A percentile compares a stretch with the other conserved stretches of the same genome.
Conservation (phyloP, 2,113 vertebrate genomes). For the Tupaia chinensis region DNA sequence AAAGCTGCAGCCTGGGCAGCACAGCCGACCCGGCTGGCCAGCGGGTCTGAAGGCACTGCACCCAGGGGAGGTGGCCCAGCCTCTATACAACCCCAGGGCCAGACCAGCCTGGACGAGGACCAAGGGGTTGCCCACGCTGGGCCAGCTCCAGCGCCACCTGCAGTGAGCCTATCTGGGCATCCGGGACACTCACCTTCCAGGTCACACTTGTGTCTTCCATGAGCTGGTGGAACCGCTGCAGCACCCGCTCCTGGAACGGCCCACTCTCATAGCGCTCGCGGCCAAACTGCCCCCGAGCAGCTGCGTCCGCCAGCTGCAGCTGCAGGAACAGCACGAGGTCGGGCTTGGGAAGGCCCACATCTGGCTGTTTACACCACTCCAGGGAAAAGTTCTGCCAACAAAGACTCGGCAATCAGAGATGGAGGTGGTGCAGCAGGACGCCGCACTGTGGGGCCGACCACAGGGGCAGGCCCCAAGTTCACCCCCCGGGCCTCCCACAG, state of each 20-base stretch:
- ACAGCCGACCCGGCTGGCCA: too few relatives aligned
- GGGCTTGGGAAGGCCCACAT: constrained; percentile 95
- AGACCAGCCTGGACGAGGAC: too few relatives aligned
- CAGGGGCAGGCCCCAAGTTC: too few relatives aligned
- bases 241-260: constrained; percentile 91
- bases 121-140: too few relatives aligned
- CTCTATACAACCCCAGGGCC: too few relatives aligned
- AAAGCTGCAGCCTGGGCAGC: too few relatives aligned
- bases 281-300: constrained; percentile 91
- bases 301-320: constrained; percentile 86
- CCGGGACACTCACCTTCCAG: constrained; percentile 92
- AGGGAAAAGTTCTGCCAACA: constrained; percentile 91
- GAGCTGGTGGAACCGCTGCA: constrained; percentile 90
- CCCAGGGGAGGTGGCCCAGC: too few relatives aligned
- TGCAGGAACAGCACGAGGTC: constrained; percentile 96
- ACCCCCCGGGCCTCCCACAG: too few relatives aligned
- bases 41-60: too few relatives aligned
- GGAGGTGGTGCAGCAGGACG: too few relatives aligned
- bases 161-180: background rate
- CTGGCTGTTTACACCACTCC: constrained; percentile 95
- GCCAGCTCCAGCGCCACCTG: too few relatives aligned
- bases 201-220: constrained; percentile 91
- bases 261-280: constrained; percentile 92
- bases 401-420: background rate
- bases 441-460: too few relatives aligned